Evolutionary conservation across 2,888 invertebrate genomes (phyloP), one percentile per base, ranked within the genome.

Genomic region (Pyralis farinalis): DNA sequence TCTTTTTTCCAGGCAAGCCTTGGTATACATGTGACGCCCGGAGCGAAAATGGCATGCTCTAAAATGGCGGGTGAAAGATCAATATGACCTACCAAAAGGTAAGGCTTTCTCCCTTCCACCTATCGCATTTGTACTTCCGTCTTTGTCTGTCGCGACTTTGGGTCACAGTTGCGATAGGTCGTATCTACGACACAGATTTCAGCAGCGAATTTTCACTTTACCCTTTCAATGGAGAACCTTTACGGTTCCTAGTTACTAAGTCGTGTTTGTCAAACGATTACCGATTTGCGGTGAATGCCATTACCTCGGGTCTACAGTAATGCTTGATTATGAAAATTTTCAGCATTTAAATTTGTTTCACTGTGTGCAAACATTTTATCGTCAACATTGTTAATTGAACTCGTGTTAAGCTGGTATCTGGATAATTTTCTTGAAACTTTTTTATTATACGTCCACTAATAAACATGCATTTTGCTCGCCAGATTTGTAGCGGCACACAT

Each of bases 41-140:
- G 63, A 82, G 81, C 76, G 77, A 85, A 84, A 88, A 85, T 82
- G 82, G 78, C 72, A 71, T 75, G 67, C 65, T 71, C 71, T 84
- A 86, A 87, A 86, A 88, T 87, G 88, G 88, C 85, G 87, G 87
- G 81, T 83, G 84, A 85, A 84, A 88, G 89, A 90, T 90, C 89
- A 90, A 89, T 90, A 89, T 86, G 78, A 85, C 71, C 84, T 74
- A 84, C 84, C 82, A 74, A 85, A 87, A 82, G 80, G 76, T 77
- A 37, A 65, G 47, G 42, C 67, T 62, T 25, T 80, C 82, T 51
- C 68, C 55, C 47, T 84, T 67, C 29, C 55, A 47, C 83, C 42
- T 44, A 40, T 34, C 8, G 12, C 30, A 37, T 57, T 57, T 40
- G 43, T 58, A 55, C 40, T 40, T 32, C 51, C 40, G 8, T 82